These are phyloP conservation scores for Nipponacmea schrenckii DNA, from an alignment of 2,888 invertebrate genomes.

Conservation along the genomic window DNA sequence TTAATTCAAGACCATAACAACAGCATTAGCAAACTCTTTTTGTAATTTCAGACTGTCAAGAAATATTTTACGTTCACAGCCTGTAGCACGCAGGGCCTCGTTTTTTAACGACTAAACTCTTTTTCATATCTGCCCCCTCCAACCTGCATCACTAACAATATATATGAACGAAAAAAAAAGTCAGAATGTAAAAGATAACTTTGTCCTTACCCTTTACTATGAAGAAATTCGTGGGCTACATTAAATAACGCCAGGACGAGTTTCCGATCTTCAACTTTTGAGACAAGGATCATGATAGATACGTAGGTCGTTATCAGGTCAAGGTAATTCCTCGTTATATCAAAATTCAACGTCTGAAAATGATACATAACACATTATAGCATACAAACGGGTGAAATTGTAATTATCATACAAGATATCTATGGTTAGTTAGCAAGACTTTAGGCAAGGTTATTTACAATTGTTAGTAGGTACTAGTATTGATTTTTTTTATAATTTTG, in stretches of 20 bases:
- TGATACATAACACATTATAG: no score
- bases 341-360: slow-evolving; percentile 85
- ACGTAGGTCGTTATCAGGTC: slow-evolving; percentile 95
- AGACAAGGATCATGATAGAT: slow-evolving; percentile 95
- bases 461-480: neutral
- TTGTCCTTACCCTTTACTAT: slow-evolving; percentile 72
- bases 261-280: slow-evolving; percentile 96
- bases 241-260: slow-evolving; percentile 96
- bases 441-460: neutral
- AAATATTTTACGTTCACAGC: neutral
- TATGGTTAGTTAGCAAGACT: neutral
- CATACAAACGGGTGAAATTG: slow-evolving; percentile 8
- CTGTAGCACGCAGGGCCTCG: no score
- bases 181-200: no score
- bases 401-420: neutral
- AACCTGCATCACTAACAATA: no score
- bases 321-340: slow-evolving; percentile 93
- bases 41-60: no score
- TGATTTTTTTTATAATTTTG: no score
- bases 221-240: slow-evolving; percentile 95
- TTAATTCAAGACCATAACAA: no score
- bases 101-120: no score
- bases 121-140: no score
- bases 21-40: no score
- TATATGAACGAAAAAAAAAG: no score